Evolutionary conservation across 2,113 vertebrate genomes (phyloP).

Genomic region (Misgurnus mizolepis): DNA sequence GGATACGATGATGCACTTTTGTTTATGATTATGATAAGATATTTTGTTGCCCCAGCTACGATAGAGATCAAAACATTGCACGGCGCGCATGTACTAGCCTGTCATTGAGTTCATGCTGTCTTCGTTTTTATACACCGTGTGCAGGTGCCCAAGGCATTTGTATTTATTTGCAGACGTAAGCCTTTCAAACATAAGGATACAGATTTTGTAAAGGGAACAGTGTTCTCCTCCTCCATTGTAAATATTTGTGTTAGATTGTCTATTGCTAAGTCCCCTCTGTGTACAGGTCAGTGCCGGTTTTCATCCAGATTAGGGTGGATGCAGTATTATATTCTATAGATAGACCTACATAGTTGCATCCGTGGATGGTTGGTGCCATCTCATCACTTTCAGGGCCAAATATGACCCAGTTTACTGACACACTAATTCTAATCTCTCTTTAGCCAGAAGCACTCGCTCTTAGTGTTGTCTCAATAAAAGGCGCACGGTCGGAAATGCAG

Average conservation of each 20-base stretch:
- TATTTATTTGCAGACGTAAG: no score
- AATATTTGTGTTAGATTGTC: not conserved
- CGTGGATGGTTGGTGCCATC: conserved; percentile 26
- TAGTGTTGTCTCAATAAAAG: conserved; percentile 21
- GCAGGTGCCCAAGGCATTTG: no score
- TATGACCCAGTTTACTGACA: conserved; percentile 53
- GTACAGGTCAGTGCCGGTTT: conserved; percentile 7
- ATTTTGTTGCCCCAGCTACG: not conserved
- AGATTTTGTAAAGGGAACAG: not conserved
- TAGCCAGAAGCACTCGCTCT: conserved; percentile 40
- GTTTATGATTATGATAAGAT: not conserved
- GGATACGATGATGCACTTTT: not conserved
- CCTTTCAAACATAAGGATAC: not conserved
- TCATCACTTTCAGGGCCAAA: conserved; percentile 54
- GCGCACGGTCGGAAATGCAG: not conserved
- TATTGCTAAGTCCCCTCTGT: conserved; percentile 20
- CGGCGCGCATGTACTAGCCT: not conserved
- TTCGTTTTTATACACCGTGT: not conserved
- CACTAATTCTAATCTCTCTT: conserved; percentile 52
- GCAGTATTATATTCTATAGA: conserved; percentile 56
- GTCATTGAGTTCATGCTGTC: not conserved
- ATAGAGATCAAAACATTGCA: not conserved
- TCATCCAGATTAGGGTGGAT: conserved; percentile 54
- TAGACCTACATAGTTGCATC: conserved; percentile 28
- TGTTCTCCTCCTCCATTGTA: not conserved